phyloP scores from a whole-genome alignment of 2,113 vertebrate species.

The Cisticola juncidis region DNA sequence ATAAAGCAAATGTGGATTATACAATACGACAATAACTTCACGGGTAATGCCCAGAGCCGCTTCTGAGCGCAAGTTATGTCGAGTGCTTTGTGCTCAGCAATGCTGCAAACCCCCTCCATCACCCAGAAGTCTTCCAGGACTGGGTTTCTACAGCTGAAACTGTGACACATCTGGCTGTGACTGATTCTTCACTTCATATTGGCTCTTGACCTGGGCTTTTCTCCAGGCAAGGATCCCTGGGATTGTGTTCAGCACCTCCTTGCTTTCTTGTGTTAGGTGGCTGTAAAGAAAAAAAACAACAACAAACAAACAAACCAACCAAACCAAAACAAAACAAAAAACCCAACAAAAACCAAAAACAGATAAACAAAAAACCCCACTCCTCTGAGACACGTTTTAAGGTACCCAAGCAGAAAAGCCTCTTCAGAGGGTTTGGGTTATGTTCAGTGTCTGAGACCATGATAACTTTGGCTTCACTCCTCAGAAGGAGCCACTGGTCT shows the following conservation, averaged over 20 bases:
- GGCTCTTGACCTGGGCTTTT: not conserved
- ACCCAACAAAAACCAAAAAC: too few relatives aligned
- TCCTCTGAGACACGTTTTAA: not conserved
- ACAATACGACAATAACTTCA: slow-evolving; percentile 58
- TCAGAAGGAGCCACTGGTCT: not conserved
- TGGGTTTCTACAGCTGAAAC: not conserved
- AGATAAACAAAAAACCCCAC: too few relatives aligned
- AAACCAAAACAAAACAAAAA: too few relatives aligned
- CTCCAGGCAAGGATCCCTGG: rapidly evolving
- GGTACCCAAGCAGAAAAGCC: not conserved
- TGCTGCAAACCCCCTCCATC: not conserved
- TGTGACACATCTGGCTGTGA: not conserved
- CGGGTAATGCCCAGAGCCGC: slow-evolving; percentile 47
- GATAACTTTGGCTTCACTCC: not conserved
- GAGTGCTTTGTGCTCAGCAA: not conserved
- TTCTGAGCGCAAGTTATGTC: slow-evolving; percentile 32
- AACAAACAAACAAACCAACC: too few relatives aligned
- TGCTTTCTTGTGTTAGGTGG: not conserved
- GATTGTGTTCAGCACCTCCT: not conserved
- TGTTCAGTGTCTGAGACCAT: not conserved
- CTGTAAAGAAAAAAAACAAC: not conserved
- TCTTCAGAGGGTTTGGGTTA: not conserved
- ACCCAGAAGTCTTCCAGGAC: not conserved
- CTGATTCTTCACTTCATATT: not conserved
- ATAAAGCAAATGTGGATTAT: slow-evolving; percentile 71